Evolutionary conservation across 30 jellyfish, hydroid and myxozoan species (phyloP).

Genomic region (Morbakka virulenta): DNA sequence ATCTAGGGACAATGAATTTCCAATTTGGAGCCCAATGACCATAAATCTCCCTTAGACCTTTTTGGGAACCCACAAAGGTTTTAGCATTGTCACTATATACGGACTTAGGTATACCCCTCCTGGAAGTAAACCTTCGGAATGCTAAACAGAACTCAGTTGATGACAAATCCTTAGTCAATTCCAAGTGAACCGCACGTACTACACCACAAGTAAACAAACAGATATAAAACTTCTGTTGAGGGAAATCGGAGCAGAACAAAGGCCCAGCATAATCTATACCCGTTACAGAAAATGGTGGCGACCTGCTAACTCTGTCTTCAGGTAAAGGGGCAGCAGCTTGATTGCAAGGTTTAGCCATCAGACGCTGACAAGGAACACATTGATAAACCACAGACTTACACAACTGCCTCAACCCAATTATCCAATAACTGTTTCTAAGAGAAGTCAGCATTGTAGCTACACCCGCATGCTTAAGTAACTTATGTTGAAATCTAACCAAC

Average conservation of each 20-base stretch:
- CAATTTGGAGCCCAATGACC: not conserved
- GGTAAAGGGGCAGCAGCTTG: conserved; percentile 36
- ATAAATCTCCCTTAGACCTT: no score
- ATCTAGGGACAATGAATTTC: not conserved
- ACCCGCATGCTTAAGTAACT: conserved; percentile 19
- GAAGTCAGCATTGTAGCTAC: conserved; percentile 7
- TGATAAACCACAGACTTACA: conserved; percentile 1
- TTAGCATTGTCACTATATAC: conserved; percentile 33
- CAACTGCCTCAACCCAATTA: not conserved
- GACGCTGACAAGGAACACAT: conserved; percentile 10
- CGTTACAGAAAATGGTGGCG: conserved; percentile 14
- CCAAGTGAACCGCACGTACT: conserved; percentile 28
- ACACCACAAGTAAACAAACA: conserved; percentile 31
- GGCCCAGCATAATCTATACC: conserved; percentile 40
- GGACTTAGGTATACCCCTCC: conserved; percentile 23
- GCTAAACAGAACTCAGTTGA: conserved; percentile 1
- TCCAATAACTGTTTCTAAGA: conserved; percentile 26
- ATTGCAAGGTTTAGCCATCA: conserved; percentile 15
- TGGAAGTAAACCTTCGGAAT: conserved; percentile 14
- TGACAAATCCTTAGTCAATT: conserved; percentile 9
- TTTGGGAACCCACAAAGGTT: conserved; percentile 14
- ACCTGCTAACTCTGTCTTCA: conserved; percentile 19
- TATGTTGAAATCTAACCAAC: conserved; percentile 20
- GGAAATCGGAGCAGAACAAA: not conserved
- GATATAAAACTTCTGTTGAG: conserved; percentile 10